Conservation (phyloP, 2,113 vertebrate genomes). For the Pachycephala philippinensis region DNA sequence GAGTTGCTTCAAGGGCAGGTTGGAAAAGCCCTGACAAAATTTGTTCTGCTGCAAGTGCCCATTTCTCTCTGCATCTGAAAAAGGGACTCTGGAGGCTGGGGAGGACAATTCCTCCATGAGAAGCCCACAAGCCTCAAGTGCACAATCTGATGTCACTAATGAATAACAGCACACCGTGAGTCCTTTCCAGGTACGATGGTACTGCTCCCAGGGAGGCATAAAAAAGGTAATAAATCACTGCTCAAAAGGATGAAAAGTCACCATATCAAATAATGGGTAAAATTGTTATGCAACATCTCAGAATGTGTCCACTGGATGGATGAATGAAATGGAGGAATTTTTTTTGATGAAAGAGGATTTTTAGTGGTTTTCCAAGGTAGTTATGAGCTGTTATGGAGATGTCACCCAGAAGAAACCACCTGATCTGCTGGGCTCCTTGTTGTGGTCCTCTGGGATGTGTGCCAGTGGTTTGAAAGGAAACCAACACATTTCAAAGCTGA, state of each 20-base stretch:
- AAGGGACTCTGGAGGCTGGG: not conserved
- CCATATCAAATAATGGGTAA: rapidly evolving
- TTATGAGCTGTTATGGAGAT: not conserved
- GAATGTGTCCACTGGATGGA: not conserved
- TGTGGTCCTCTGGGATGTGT: not conserved
- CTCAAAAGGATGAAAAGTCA: not conserved
- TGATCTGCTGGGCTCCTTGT: not conserved
- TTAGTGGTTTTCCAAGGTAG: not conserved
- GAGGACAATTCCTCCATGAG: not conserved
- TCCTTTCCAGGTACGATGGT: not conserved
- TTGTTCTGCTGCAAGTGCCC: not conserved
- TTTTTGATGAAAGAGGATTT: not conserved
- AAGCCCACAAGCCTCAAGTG: not conserved
- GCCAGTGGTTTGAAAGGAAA: not conserved
- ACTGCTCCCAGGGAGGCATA: not conserved
- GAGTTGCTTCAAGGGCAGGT: not conserved
- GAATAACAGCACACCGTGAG: not conserved
- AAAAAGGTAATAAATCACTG: not conserved
- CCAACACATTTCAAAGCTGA: not conserved
- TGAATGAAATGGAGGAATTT: not conserved
- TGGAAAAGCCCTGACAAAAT: not conserved
- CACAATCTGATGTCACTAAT: not conserved
- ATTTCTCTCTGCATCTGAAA: not conserved
- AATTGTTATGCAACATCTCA: not conserved
- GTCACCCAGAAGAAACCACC: not conserved